Evolutionary conservation across 2,113 vertebrate genomes (phyloP), one percentile per base, ranked within the genome.

Genomic region (Rhinogobius similis): DNA sequence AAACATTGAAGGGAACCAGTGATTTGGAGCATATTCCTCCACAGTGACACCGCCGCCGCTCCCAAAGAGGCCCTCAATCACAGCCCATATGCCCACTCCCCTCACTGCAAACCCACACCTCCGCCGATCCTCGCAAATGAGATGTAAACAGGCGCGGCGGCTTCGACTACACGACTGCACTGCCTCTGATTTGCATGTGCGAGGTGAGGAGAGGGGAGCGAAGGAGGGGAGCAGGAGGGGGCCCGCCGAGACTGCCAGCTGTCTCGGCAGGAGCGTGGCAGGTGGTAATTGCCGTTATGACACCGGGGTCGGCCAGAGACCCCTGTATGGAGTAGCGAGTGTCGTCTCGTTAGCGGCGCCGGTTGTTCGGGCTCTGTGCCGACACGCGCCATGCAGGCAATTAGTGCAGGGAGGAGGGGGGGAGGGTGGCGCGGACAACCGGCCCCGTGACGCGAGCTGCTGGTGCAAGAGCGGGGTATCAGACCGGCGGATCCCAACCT

Each of bases 321-420:
- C 50, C 62, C 56, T 24, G 38, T 39, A 72, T 2, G 21, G 61
- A 76, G 64, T 55, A 64, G 27, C 41, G 56, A 68, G 53, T 79
- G 72, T 68, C 46, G 61, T 83, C 82, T 87, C 77, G 82, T 87
- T 86, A 89, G 75, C 82, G 36, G 71, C 36, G 56, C 58, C 23
- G 16, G 43, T 61, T 74, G 62, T 56, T 39, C 65, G 50, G 65
- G n/a, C 62, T 73, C 73, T 50, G 48, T 24, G 26, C 59, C 26
- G 68, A 64, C 65, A 64, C 70, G 65, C 52, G 53, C 63, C 68
- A 39, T 44, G 43, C 13, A 53, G 62, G 29, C 39, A 68, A 64
- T 68, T 75, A 75, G 63, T 38, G 41, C 13, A 12, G 20, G 56
- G 65, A 38, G 63, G 66, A 46, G 24, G 53, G 41, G 43, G 38